Base-by-base conservation (phyloP, 2,113 vertebrate genomes). In the Picathartes gymnocephalus region DNA sequence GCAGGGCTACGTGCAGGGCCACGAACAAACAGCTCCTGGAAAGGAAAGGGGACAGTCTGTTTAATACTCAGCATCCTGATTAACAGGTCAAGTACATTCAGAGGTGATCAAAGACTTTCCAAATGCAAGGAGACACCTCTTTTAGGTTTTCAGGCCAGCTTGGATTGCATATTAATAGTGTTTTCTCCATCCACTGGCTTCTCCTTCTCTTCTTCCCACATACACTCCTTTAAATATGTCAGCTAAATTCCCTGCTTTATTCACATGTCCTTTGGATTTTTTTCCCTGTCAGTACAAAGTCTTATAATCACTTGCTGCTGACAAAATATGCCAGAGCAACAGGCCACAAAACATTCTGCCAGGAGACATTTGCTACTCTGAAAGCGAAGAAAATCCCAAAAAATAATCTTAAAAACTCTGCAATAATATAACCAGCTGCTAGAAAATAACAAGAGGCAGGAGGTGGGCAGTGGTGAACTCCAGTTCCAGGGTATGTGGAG, bases 1-100 rank as follows among this genome's bases (percentile, higher is more conserved):
- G 98, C 93, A 99, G 87, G 74, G 98, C 61, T 50, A 99, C 3
- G 35, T 99, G 99, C 90, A 99, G 87, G n/a, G 94, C 95, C 73
- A 99, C 81, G 94, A 99, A 99, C 84, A 97, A 35, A 37, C 95
- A 86, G 97, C 97, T 99, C 92, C 99, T 99, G 97, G 21, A 96
- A 95, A 42, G 81, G 90, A 86, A 92, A 10, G 87, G 64, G 39
- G 19, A 58, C 2, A 10, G 54, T 18, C 92, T 93, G 10, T 9
- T 86, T 90, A 79, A 80, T 31, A 51, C 60, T 19, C 74, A 78
- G 72, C 50, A 53, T 68, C 51, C 85, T 24, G 62, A 70, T 81
- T 76, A 90, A 68, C 81, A n/a, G 92, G 82, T 72, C 90, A 96
- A 90, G 76, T 70, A 79, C 78, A 19, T 70, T 45, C 81, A 48